phyloP scores from a whole-genome alignment of 2,797 vertebrate species.

The Anisognathus igniventris region DNA sequence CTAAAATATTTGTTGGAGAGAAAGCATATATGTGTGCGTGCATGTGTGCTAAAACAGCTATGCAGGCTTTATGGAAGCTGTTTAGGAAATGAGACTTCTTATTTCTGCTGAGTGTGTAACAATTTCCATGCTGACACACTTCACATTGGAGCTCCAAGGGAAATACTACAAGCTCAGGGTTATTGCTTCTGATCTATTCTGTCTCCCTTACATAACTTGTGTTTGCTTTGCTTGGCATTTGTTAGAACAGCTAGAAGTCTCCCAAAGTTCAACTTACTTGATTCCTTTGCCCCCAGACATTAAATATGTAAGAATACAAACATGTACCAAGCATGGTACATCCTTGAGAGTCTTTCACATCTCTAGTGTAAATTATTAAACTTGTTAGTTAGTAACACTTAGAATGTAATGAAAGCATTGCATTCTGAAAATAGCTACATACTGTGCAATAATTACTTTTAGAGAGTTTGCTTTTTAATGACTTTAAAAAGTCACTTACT shows the following conservation, averaged over 20 bases:
- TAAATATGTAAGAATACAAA: not conserved
- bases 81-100: not conserved
- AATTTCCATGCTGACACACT: not conserved
- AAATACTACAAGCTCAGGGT: not conserved
- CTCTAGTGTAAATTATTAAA: not conserved
- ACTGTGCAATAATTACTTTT: not conserved
- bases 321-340: not conserved
- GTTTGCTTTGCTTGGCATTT: not conserved
- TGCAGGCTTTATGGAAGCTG: not conserved
- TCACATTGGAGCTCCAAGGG: not conserved
- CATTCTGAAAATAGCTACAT: not conserved
- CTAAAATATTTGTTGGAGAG: not conserved
- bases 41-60: not conserved
- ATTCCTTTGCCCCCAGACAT: not conserved
- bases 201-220: not conserved
- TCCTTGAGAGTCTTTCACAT: not conserved
- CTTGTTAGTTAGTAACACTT: not conserved
- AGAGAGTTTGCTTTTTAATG: not conserved
- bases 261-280: not conserved
- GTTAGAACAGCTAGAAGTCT: not conserved
- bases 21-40: not conserved
- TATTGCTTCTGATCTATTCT: not conserved
- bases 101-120: not conserved
- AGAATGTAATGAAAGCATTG: not conserved
- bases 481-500: not conserved